These are phyloP conservation scores for Enoplosus armatus DNA, from an alignment of 2,797 vertebrate species.

Conservation along the genomic window DNA sequence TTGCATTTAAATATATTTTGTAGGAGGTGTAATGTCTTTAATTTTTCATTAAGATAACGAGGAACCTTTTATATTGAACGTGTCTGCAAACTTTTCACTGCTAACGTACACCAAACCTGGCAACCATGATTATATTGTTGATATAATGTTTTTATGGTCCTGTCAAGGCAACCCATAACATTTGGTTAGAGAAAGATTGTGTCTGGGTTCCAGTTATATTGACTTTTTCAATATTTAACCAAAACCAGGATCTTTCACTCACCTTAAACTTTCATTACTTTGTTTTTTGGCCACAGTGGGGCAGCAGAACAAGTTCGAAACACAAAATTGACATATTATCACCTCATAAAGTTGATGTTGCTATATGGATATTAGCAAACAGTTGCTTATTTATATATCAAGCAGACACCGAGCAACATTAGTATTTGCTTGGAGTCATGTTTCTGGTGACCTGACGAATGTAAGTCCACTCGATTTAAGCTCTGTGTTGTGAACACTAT, in stretches of 20 bases:
- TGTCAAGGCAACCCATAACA: background rate
- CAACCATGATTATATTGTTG: too few relatives aligned
- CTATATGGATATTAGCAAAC: background rate
- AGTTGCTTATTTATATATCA: background rate
- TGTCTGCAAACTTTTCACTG: background rate
- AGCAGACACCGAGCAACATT: background rate
- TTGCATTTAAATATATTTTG: constrained; percentile 1
- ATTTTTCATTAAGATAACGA: background rate
- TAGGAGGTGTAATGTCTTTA: background rate
- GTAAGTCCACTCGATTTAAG: background rate
- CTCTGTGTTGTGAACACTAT: background rate
- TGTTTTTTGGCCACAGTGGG: background rate
- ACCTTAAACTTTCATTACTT: background rate
- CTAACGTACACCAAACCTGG: background rate
- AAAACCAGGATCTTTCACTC: background rate
- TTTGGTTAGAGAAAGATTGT: background rate
- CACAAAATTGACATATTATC: background rate
- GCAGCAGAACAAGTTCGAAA: background rate
- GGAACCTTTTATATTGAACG: background rate
- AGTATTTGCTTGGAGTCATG: background rate
- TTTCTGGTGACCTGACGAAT: background rate
- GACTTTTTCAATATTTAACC: background rate
- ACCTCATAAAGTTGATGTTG: background rate
- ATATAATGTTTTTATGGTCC: background rate
- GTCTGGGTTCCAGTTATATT: too few relatives aligned